Conservation (phyloP, 2,797 vertebrate genomes). For the Potorous gilbertii region DNA sequence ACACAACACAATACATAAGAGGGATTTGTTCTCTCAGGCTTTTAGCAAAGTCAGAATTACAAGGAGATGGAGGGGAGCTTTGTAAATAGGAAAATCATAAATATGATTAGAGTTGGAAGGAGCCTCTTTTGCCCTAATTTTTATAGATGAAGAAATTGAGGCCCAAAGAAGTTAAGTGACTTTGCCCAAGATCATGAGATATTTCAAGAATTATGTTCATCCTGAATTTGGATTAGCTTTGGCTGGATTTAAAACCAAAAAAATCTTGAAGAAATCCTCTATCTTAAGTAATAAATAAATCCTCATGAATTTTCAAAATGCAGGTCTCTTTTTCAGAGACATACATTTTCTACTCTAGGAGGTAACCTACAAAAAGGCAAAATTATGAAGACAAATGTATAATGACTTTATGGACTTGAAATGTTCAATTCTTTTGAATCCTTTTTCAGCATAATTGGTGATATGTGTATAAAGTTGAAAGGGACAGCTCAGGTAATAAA, state of each 20-base stretch:
- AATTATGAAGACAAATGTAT: not conserved
- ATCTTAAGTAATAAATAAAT: not conserved
- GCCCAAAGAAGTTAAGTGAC: not conserved
- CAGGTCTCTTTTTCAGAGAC: not conserved
- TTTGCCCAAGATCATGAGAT: not conserved
- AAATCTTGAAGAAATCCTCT: not conserved
- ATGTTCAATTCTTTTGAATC: fast-evolving
- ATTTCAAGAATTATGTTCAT: not conserved
- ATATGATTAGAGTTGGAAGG: not conserved
- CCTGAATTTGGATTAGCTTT: not conserved
- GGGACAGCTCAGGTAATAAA: constrained; percentile 22
- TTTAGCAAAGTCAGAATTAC: not conserved
- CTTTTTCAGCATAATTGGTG: constrained; percentile 16
- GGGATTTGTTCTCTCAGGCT: not conserved
- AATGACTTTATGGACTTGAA: fast-evolving
- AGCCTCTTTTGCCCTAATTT: not conserved
- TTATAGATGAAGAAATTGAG: not conserved
- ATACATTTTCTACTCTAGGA: not conserved
- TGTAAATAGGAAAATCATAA: not conserved
- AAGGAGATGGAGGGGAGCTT: not conserved
- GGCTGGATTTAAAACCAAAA: not conserved
- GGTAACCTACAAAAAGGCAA: not conserved
- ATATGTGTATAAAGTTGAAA: not conserved
- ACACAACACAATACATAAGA: not conserved
- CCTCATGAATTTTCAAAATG: not conserved